These are phyloP conservation scores for Vanessa cardui DNA, from an alignment of 2,888 invertebrate species.

Conservation along the genomic window DNA sequence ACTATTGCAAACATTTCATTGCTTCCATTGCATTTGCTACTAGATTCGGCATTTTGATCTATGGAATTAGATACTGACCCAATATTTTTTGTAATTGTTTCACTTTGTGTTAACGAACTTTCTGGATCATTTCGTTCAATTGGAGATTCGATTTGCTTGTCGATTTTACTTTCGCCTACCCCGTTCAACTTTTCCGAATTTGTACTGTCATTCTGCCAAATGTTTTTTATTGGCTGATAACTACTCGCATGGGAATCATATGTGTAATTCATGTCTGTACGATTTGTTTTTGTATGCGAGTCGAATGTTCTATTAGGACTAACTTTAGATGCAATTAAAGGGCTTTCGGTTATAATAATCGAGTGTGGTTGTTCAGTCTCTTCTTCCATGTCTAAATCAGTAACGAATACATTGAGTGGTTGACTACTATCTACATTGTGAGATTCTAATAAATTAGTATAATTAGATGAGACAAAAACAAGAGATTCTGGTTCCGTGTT, in stretches of 20 bases:
- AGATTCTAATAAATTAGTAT: slow-evolving; percentile 71
- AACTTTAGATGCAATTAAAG: slow-evolving; percentile 54
- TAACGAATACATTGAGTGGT: slow-evolving; percentile 56
- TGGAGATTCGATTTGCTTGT: slow-evolving; percentile 12
- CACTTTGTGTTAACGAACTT: slow-evolving; percentile 18
- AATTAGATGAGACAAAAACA: slow-evolving; percentile 59
- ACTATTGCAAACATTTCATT: slow-evolving; percentile 69
- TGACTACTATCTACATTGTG: slow-evolving; percentile 56
- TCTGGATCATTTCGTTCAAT: slow-evolving; percentile 8
- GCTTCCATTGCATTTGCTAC: slow-evolving; percentile 56
- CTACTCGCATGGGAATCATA: slow-evolving; percentile 54
- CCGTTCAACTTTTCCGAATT: slow-evolving; percentile 41
- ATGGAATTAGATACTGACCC: slow-evolving; percentile 13
- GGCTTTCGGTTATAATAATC: slow-evolving; percentile 71
- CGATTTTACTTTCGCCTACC: slow-evolving; percentile 1
- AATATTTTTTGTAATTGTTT: slow-evolving; percentile 25
- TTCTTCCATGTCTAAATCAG: slow-evolving; percentile 65
- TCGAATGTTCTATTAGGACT: slow-evolving; percentile 57
- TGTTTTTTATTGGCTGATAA: slow-evolving; percentile 32
- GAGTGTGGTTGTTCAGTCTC: slow-evolving; percentile 77
- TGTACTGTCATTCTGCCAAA: slow-evolving; percentile 35
- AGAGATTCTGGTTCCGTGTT: slow-evolving; percentile 50
- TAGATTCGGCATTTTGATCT: slow-evolving; percentile 15
- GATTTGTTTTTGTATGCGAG: slow-evolving; percentile 48
- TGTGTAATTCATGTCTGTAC: slow-evolving; percentile 50